These are phyloP conservation scores for Tetragonula carbonaria DNA, from an alignment of 2,888 invertebrate species.

Conservation along the genomic window DNA sequence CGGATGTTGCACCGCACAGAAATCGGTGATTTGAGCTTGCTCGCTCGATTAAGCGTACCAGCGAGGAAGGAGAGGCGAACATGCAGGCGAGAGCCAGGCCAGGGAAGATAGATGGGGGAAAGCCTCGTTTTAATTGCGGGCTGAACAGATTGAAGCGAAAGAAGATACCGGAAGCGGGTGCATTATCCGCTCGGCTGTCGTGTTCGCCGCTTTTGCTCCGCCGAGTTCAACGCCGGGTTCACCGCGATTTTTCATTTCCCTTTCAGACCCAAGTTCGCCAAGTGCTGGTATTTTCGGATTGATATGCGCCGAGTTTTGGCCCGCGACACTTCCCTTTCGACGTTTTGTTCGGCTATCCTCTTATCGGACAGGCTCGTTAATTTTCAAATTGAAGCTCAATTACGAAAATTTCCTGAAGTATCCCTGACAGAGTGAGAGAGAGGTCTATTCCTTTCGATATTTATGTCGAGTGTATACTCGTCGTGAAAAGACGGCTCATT, in stretches of 20 bases:
- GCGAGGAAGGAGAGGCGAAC: slow-evolving; percentile 42
- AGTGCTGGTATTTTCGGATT: not conserved
- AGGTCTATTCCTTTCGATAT: too few relatives aligned
- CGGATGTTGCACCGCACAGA: slow-evolving; percentile 64
- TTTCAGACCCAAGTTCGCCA: not conserved
- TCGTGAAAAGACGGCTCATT: too few relatives aligned
- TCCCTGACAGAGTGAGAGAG: too few relatives aligned
- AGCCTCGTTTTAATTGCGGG: slow-evolving; percentile 51
- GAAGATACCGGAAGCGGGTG: slow-evolving; percentile 53
- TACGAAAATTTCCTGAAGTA: not conserved
- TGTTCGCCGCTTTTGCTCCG: not conserved
- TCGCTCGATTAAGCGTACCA: slow-evolving; percentile 57
- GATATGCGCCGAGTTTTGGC: not conserved
- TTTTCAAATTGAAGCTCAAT: not conserved
- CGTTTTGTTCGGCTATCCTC: not conserved
- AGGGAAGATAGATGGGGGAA: slow-evolving; percentile 56
- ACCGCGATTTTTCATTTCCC: slow-evolving; percentile 17
- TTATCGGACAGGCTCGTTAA: not conserved
- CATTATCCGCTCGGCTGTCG: slow-evolving; percentile 17
- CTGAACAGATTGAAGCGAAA: slow-evolving; percentile 39
- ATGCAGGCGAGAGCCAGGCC: slow-evolving; percentile 20
- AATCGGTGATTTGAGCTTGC: slow-evolving; percentile 71
- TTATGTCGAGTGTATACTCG: too few relatives aligned
- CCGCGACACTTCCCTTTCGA: not conserved
- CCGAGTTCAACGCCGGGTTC: slow-evolving; percentile 14